Evolutionary conservation across 2,113 vertebrate genomes (phyloP), one percentile per base, ranked within the genome.

Genomic region (Bubalus kerabau): DNA sequence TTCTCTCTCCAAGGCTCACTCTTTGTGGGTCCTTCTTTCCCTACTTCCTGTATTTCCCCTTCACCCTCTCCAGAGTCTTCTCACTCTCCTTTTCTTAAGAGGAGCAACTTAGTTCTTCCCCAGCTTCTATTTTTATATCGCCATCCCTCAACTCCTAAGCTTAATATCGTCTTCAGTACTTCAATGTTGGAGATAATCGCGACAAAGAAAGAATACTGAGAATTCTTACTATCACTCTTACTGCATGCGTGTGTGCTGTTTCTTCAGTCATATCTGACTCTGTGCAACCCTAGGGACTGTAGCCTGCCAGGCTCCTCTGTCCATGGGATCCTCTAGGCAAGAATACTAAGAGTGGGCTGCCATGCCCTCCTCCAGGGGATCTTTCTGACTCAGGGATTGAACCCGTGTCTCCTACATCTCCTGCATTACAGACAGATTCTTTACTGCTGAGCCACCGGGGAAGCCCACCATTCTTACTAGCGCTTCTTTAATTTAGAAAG

Each of bases 251-350:
- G 67, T 23, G 19, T 40, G 67, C 67, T 40, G n/a, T 23, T 71
- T 5, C n/a, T 71, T 21, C 67, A 3, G 0, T 12, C n/a, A 5
- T 21, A 5, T 23, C 19, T 5, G 2, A 71, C 19, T 71, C 67
- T 71, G 10, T 40, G 19, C 67, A 71, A 71, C 10, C 19, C n/a
- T 40, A 71, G 10, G 64, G 67, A 40, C 19, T 23, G 67, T 23
- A 23, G 67, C 67, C 67, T 2, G 0, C 19, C 67, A 71, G 67
- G n/a, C 67, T 71, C 67, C n/a, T 71, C 67, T 71, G 19, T 71
- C 19, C n/a, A 12, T 71, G n/a, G 62, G n/a, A 71, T 23, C 23
- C n/a, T 36, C n/a, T 21, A 71, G 19, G n/a, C 67, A 23, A 36
- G 19, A 71, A 71, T 23, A n/a, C n/a, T 71, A 40, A 71, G 10